A percentile compares a stretch with the other conserved stretches of the same genome.
phyloP scores from a whole-genome alignment of 2,797 vertebrate species.

The Alosa sapidissima region DNA sequence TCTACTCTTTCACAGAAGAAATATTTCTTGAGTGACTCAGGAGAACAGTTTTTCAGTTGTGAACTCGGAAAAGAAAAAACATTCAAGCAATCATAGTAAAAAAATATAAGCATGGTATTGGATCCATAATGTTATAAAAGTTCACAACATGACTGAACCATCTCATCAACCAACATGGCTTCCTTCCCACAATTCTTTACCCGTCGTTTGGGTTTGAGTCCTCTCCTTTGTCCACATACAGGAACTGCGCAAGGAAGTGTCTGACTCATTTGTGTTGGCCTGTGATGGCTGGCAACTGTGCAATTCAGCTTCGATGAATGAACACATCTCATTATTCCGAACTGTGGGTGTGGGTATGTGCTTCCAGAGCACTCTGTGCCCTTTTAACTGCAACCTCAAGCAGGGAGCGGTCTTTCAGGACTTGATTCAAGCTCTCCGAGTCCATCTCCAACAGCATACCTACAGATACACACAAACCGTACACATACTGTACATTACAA shows the following conservation, averaged over 20 bases:
- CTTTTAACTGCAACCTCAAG: slow-evolving; percentile 74
- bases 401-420: slow-evolving; percentile 66
- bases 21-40: neutral
- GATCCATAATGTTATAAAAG: neutral
- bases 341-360: slow-evolving; percentile 23
- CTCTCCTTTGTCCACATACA: neutral
- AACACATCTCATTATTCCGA: neutral
- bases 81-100: neutral
- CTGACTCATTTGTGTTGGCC: neutral
- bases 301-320: neutral
- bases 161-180: neutral
- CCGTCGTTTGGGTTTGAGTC: neutral
- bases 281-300: neutral
- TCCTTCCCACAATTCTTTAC: neutral
- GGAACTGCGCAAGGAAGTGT: neutral
- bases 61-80: neutral
- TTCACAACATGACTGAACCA: neutral
- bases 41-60: neutral
- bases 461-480: slow-evolving; percentile 48
- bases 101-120: neutral
- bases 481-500: neutral
- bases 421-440: slow-evolving; percentile 59
- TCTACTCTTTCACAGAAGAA: neutral
- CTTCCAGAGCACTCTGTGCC: slow-evolving; percentile 69
- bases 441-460: slow-evolving; percentile 83